Evolutionary conservation across 2,113 vertebrate species (phyloP), one percentile per base, ranked within the genome.

Genomic region (Ifrita kowaldi): DNA sequence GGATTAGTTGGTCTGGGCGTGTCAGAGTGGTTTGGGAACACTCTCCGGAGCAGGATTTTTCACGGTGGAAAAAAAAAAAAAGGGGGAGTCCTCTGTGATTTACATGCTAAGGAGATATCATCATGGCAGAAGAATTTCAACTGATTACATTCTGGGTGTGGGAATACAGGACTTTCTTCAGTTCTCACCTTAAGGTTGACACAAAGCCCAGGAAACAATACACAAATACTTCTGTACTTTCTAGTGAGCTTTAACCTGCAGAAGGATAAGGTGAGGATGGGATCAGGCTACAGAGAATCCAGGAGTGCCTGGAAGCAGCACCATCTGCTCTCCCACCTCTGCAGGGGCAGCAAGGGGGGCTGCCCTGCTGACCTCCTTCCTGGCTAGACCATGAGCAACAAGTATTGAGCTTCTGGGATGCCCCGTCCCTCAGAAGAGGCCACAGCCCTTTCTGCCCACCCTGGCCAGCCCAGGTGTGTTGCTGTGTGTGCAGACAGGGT

Each of bases 71-170:
- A n/a, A 55, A 77, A 35, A 47, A 53, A 18, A 20, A 30, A 32
- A 14, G 3, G 3, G 11, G 5, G 27, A 71, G 30, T 50, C 83
- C 60, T 79, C 13, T 84, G 81, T 70, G 88, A 89, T 96, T 96
- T 95, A 77, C 88, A 87, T 74, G 78, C 42, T 94, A 27, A 56
- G 78, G 47, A 93, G 95, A 96, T 97, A 92, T 11, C 92, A 94
- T 96, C 88, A 96, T 16, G 42, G 74, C 90, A 92, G 86, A 94
- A 71, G 92, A 93, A 96, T 96, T 92, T 95, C 86, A 84, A 89
- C 70, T 96, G 95, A 95, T 94, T 97, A 69, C 92, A 80, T 89
- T 95, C 90, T 57, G 95, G 95, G 96, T 96, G 95, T 96, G 97
- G 91, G 92, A 93, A 96, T 68, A 35, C 92, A 89, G 87, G 75